Evolutionary conservation across 2,888 invertebrate species (phyloP).

Genomic region (Ferrisia virgata): DNA sequence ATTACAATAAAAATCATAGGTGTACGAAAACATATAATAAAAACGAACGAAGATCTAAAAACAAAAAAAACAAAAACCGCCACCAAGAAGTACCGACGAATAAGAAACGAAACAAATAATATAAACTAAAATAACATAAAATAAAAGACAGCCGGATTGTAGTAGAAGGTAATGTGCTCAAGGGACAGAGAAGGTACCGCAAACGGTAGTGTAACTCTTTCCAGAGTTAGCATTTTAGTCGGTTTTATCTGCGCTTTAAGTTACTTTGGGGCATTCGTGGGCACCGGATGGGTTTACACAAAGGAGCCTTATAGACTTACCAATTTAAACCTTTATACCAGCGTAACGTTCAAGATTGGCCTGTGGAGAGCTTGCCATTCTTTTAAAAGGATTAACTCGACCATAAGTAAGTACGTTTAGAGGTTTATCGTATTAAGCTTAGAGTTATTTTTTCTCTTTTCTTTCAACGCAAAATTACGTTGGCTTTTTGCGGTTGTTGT

Average conservation of each 20-base stretch:
- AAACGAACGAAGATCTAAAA: background rate
- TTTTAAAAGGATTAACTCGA: conserved; percentile 46
- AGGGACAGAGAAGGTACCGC: conserved; percentile 36
- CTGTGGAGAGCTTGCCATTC: conserved; percentile 46
- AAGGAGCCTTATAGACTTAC: conserved; percentile 45
- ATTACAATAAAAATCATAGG: too few species aligned
- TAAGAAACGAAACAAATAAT: background rate
- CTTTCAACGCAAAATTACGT: conserved; percentile 1
- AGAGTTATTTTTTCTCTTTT: conserved; percentile 29
- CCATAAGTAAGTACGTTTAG: conserved; percentile 45
- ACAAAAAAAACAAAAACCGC: background rate
- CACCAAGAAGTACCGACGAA: background rate
- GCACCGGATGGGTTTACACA: conserved; percentile 46
- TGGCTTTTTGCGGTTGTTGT: conserved; percentile 18
- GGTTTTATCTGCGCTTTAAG: conserved; percentile 40
- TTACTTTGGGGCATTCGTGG: conserved; percentile 41
- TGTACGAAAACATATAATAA: too few species aligned
- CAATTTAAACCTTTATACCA: conserved; percentile 45
- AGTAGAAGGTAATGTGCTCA: conserved; percentile 35
- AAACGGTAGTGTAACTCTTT: conserved; percentile 21
- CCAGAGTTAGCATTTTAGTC: conserved; percentile 43
- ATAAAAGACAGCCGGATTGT: conserved; percentile 10
- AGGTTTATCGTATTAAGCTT: conserved; percentile 39
- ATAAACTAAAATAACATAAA: background rate
- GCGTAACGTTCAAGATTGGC: conserved; percentile 44